A percentile compares a stretch with the other conserved stretches of the same genome.
phyloP scores from a whole-genome alignment of 2,113 vertebrate genomes.

The Apteryx mantelli region DNA sequence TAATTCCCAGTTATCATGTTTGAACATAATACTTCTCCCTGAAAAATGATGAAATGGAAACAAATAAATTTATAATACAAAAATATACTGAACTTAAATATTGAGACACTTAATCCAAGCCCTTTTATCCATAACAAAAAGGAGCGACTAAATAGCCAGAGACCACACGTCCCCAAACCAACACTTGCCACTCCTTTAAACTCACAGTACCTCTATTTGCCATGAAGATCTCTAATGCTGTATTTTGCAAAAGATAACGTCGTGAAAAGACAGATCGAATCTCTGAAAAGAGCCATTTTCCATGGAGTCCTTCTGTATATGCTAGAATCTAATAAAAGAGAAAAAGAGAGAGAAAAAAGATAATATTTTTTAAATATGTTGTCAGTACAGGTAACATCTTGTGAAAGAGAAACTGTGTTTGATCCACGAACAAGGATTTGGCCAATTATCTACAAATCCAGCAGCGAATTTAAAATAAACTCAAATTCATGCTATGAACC shows the following conservation, averaged over 20 bases:
- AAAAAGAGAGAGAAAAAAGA: neutral
- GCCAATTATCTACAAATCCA: neutral
- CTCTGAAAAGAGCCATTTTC: constrained; percentile 98
- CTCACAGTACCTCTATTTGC: constrained; percentile 91
- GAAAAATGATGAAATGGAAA: neutral
- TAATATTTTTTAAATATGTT: neutral
- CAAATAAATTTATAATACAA: neutral
- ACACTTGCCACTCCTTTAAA: neutral
- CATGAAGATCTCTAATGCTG: constrained; percentile 97
- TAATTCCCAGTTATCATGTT: neutral
- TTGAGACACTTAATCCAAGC: neutral
- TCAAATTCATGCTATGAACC: neutral
- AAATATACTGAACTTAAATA: neutral
- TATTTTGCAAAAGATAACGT: constrained; percentile 95
- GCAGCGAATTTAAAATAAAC: neutral
- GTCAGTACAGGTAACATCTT: neutral
- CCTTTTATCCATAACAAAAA: neutral
- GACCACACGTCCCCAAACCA: fast-evolving
- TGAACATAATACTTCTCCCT: neutral
- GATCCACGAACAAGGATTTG: neutral
- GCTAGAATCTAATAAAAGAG: constrained; percentile 84
- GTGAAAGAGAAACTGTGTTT: neutral
- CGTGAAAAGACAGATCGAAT: constrained; percentile 93
- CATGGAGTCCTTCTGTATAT: constrained; percentile 96
- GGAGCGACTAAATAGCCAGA: neutral